Conservation (phyloP, 2,888 invertebrate species). For the Charanyca ferruginea region DNA sequence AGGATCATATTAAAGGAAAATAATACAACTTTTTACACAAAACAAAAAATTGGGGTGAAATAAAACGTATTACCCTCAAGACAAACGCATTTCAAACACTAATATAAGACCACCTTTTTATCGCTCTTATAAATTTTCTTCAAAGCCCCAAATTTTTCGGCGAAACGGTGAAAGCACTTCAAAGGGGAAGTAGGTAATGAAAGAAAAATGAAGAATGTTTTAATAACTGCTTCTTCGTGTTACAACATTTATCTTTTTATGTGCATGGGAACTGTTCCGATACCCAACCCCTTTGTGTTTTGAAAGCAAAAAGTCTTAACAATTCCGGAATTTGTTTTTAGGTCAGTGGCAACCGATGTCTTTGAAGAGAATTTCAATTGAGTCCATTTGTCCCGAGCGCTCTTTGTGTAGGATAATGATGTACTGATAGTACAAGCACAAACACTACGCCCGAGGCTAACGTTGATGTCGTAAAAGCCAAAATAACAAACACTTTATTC, state of each 20-base stretch:
- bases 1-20: slow-evolving; percentile 73
- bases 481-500: slow-evolving; percentile 15
- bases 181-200: slow-evolving; percentile 64
- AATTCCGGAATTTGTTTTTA: slow-evolving; percentile 65
- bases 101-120: slow-evolving; percentile 48
- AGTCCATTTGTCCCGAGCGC: slow-evolving; percentile 55
- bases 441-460: slow-evolving; percentile 18
- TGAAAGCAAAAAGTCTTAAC: slow-evolving; percentile 60
- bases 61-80: slow-evolving; percentile 64
- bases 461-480: not conserved
- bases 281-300: slow-evolving; percentile 60
- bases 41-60: slow-evolving; percentile 45
- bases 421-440: slow-evolving; percentile 24
- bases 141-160: slow-evolving; percentile 47
- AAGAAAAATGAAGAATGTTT: slow-evolving; percentile 65
- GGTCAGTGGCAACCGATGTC: slow-evolving; percentile 54
- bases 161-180: slow-evolving; percentile 54
- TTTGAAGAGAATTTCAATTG: slow-evolving; percentile 65
- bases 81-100: slow-evolving; percentile 63
- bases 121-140: slow-evolving; percentile 44
- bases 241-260: slow-evolving; percentile 62
- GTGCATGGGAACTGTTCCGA: slow-evolving; percentile 43
- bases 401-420: slow-evolving; percentile 51
- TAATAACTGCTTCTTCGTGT: slow-evolving; percentile 63
- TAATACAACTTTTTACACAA: slow-evolving; percentile 70